A percentile compares a stretch with the other conserved stretches of the same genome.
Conservation (phyloP, 2,888 invertebrate species). For the Nomada fucata region DNA sequence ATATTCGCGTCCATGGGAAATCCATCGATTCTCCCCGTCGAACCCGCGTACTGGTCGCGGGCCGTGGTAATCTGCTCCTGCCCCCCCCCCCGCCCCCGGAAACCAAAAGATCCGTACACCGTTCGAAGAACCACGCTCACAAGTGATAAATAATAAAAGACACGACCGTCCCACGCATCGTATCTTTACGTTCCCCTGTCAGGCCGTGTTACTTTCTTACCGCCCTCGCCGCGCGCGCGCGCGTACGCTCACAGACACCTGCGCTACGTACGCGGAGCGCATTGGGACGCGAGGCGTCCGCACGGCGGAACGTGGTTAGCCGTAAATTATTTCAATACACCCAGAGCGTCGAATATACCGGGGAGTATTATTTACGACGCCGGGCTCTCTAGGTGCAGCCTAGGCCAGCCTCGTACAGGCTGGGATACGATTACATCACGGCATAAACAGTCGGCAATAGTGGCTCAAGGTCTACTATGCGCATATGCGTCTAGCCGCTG, state of each 20-base stretch:
- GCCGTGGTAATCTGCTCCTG: neutral
- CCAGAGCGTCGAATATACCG: slow-evolving; percentile 66
- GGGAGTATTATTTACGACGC: slow-evolving; percentile 74
- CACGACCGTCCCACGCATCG: slow-evolving; percentile 9
- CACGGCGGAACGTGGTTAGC: slow-evolving; percentile 63
- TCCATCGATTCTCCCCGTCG: neutral
- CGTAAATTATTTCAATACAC: slow-evolving; percentile 77
- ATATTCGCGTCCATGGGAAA: too few relatives aligned
- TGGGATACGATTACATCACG: slow-evolving; percentile 78
- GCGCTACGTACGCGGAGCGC: slow-evolving; percentile 17
- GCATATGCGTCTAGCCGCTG: slow-evolving; percentile 53
- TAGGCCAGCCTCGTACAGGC: slow-evolving; percentile 66
- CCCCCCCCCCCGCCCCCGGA: neutral
- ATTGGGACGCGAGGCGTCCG: slow-evolving; percentile 36
- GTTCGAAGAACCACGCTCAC: neutral
- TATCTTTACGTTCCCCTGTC: neutral
- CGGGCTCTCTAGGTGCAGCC: slow-evolving; percentile 58
- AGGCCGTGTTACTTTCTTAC: slow-evolving; percentile 1
- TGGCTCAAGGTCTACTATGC: slow-evolving; percentile 78
- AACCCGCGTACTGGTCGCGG: neutral
- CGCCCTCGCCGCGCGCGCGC: neutral
- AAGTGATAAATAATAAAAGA: neutral
- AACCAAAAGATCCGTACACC: neutral
- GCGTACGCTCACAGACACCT: neutral
- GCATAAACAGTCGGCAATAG: slow-evolving; percentile 78